Evolutionary conservation across 2,797 vertebrate genomes (phyloP).

Genomic region (Falco biarmicus): DNA sequence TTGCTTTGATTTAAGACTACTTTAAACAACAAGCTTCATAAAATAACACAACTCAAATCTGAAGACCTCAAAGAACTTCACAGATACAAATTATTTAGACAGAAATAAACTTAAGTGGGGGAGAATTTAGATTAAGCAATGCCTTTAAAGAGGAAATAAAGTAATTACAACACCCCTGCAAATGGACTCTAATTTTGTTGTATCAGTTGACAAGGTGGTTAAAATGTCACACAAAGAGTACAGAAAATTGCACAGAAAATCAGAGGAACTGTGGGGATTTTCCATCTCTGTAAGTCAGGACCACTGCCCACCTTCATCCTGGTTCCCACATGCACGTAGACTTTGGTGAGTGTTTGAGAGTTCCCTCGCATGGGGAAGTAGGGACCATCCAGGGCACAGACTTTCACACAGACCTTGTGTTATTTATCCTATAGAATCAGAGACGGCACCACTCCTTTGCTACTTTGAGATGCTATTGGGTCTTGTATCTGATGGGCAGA

Average conservation of each 20-base stretch:
- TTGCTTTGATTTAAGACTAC: slow-evolving; percentile 22
- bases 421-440: neutral
- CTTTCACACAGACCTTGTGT: neutral
- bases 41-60: neutral
- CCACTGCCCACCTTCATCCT: neutral
- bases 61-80: neutral
- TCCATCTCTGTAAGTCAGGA: neutral
- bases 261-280: neutral
- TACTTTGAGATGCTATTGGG: neutral
- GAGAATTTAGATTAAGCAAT: neutral
- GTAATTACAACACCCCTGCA: neutral
- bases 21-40: neutral
- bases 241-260: neutral
- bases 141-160: neutral
- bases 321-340: rapidly evolving
- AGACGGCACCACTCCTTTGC: neutral
- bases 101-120: neutral
- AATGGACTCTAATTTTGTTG: neutral
- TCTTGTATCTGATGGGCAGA: neutral
- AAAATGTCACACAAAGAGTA: neutral
- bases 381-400: neutral
- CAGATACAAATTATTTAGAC: neutral
- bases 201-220: neutral
- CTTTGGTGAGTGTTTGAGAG: neutral
- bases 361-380: neutral